Percentiles rank a stretch among this genome's conserved stretches.
Conservation (phyloP, 2,888 invertebrate genomes). For the Chymomyza fuscimana region DNA sequence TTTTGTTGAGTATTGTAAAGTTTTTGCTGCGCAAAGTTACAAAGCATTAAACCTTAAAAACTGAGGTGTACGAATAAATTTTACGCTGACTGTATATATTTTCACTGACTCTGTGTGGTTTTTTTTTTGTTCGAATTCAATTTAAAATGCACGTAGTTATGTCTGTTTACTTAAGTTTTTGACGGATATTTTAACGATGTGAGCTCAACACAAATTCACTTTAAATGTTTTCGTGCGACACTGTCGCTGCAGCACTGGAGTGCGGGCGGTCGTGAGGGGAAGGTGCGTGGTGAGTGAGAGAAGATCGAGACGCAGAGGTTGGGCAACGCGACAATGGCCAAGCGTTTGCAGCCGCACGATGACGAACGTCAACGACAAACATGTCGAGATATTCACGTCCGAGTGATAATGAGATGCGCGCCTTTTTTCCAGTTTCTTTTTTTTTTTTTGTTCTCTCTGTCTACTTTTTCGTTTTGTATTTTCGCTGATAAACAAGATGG, state of each 20-base stretch:
- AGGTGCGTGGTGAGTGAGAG: not conserved
- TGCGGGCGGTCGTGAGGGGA: not conserved
- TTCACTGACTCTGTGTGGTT: slow-evolving; percentile 50
- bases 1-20: too few relatives aligned
- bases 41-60: too few relatives aligned
- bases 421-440: slow-evolving; percentile 53
- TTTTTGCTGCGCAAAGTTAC: too few relatives aligned
- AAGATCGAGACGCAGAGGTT: not conserved
- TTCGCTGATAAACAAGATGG: slow-evolving; percentile 75
- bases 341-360: slow-evolving; percentile 42
- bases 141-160: slow-evolving; percentile 74
- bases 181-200: slow-evolving; percentile 77
- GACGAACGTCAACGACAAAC: slow-evolving; percentile 68
- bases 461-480: slow-evolving; percentile 50
- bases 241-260: slow-evolving; percentile 12
- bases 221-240: slow-evolving; percentile 67
- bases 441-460: slow-evolving; percentile 12
- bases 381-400: slow-evolving; percentile 76
- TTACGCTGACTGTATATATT: slow-evolving; percentile 23
- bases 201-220: slow-evolving; percentile 74
- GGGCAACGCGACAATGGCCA: not conserved
- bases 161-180: slow-evolving; percentile 76
- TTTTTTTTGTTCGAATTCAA: slow-evolving; percentile 69
- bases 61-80: too few relatives aligned
- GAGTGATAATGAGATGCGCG: slow-evolving; percentile 78